Evolutionary conservation across 2,113 vertebrate species (phyloP).

Genomic region (Thymallus thymallus): DNA sequence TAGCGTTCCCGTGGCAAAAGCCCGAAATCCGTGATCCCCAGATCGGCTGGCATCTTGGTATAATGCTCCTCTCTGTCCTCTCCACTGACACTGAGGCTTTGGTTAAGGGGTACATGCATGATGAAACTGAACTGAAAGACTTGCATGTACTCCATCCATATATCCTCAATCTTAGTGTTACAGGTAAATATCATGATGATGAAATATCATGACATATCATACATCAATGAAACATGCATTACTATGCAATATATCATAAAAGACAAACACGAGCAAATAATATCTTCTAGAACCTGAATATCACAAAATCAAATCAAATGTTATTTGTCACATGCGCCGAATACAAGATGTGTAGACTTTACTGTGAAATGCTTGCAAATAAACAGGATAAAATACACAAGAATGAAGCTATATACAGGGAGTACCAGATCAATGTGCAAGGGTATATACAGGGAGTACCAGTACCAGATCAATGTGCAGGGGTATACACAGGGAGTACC

Average conservation of each 20-base stretch:
- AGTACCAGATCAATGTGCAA: no score
- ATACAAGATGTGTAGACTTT: no score
- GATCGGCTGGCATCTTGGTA: constrained; percentile 79
- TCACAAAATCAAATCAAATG: background rate
- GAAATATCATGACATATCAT: background rate
- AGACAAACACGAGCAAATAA: no score
- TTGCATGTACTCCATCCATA: background rate
- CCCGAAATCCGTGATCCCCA: constrained; percentile 82
- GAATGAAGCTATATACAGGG: no score
- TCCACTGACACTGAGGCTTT: constrained; percentile 73
- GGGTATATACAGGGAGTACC: no score
- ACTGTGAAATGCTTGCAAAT: no score
- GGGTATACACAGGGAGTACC: no score
- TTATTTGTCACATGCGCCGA: no score
- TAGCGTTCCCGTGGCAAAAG: constrained; percentile 82
- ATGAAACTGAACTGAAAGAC: background rate
- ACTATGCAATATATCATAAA: no score
- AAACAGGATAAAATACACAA: no score
- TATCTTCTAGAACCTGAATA: no score
- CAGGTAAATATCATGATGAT: background rate
- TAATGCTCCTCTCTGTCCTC: constrained; percentile 72
- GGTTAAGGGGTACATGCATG: constrained; percentile 69
- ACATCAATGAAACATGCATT: background rate
- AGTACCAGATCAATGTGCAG: no score
- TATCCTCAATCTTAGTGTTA: background rate